Conservation (phyloP, 2,888 invertebrate genomes). For the Netelia inedita region DNA sequence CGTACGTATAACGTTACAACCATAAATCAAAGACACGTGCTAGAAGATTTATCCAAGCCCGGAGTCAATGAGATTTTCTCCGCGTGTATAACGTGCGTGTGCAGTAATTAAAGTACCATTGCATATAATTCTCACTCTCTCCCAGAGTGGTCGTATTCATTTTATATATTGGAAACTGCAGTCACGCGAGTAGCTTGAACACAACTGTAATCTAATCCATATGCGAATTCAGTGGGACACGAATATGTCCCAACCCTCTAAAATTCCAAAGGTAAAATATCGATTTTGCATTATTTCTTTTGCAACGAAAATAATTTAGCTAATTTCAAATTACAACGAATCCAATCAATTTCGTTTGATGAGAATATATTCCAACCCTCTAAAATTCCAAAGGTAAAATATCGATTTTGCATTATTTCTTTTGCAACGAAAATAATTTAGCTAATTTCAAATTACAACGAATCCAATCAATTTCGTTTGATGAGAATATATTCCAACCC, state of each 20-base stretch:
- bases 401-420: background rate
- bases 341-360: background rate
- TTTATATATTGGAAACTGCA: slow-evolving; percentile 15
- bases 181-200: slow-evolving; percentile 38
- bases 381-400: background rate
- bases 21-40: slow-evolving; percentile 12
- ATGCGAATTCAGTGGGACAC: background rate
- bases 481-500: background rate
- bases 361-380: background rate
- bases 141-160: slow-evolving; percentile 10
- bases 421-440: too few species aligned
- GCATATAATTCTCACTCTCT: background rate
- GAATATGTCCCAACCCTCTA: background rate
- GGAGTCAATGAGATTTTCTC: slow-evolving; percentile 43
- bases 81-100: background rate
- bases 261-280: background rate
- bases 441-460: too few species aligned
- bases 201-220: slow-evolving; percentile 2
- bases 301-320: too few species aligned
- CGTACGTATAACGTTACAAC: slow-evolving; percentile 46
- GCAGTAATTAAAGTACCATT: background rate
- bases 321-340: too few species aligned
- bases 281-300: background rate
- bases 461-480: background rate
- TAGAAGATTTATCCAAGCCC: slow-evolving; percentile 49